phyloP scores from a whole-genome alignment of 1,140 invertebrate genomes.

The Nasonia longicornis region DNA sequence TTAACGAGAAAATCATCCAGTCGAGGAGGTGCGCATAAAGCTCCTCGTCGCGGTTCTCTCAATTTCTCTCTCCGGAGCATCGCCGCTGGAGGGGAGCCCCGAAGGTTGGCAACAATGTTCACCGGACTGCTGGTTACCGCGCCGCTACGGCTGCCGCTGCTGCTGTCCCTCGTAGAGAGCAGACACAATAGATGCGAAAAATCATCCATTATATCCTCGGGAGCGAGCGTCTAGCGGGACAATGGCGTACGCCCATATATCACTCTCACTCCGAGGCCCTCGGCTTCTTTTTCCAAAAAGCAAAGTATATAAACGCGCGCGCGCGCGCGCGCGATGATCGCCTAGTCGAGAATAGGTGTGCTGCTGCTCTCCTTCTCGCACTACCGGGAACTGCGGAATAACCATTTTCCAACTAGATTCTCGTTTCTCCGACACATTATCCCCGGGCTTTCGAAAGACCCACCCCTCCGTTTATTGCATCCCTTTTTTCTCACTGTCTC shows the following conservation, averaged over 20 bases:
- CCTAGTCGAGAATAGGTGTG: slow-evolving; percentile 37
- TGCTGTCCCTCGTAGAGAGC: slow-evolving; percentile 49
- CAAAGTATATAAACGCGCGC: neutral
- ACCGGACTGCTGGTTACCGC: slow-evolving; percentile 28
- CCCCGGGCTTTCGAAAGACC: slow-evolving; percentile 42
- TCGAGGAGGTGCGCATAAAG: slow-evolving; percentile 52
- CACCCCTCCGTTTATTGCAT: slow-evolving; percentile 46
- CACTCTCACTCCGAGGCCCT: slow-evolving; percentile 53
- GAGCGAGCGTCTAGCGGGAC: slow-evolving; percentile 52
- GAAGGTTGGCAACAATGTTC: slow-evolving; percentile 61
- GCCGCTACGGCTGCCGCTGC: neutral
- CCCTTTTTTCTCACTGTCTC: slow-evolving; percentile 21
- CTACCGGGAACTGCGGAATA: slow-evolving; percentile 25
- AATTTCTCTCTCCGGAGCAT: neutral
- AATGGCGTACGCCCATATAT: slow-evolving; percentile 68
- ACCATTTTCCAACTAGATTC: slow-evolving; percentile 55
- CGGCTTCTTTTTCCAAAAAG: slow-evolving; percentile 59
- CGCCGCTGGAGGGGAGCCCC: slow-evolving; percentile 40
- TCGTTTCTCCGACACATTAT: slow-evolving; percentile 46
- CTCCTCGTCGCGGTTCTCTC: slow-evolving; percentile 41
- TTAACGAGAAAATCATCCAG: slow-evolving; percentile 69
- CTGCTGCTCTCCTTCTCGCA: neutral
- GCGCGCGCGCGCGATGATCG: slow-evolving; percentile 49
- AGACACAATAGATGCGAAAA: slow-evolving; percentile 67
- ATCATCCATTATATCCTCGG: slow-evolving; percentile 68